Evolutionary conservation across 1,140 invertebrate species (phyloP), one percentile per base, ranked within the genome.

Genomic region (Frieseomelitta varia): DNA sequence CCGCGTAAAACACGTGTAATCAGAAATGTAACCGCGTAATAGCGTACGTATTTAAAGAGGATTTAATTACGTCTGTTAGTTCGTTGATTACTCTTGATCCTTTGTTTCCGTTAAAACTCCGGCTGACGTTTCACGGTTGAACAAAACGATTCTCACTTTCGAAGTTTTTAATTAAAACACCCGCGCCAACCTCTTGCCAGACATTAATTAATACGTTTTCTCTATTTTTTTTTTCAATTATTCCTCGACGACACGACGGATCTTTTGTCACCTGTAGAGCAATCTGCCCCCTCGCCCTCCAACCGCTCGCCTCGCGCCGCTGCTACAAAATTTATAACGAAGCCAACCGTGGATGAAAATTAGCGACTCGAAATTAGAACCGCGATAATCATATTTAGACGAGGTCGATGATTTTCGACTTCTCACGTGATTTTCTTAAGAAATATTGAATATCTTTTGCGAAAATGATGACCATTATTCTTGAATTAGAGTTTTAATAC

Each of bases 121-220:
- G 6, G 74, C 65, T 73, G 61, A 53, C 65, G 80, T 81, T 87
- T 61, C 67, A 80, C 55, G 58, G 55, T 84, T 47, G 53, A 76
- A 87, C 79, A 84, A 80, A 84, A 80, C 65, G 73, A 87, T 79
- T 74, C 69, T n/a, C 65, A 75, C 74, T 82, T 79, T 63, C 4
- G 24, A 84, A 88, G 85, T 87, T 88, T 87, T 88, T 88, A 84
- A 88, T 88, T 88, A 82, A 87, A 86, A 47, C 65, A 76, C 71
- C 58, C 51, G 63, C 79, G 30, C 61, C 80, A 58, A n/a, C 14
- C 63, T 53, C 72, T 84, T 79, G 14, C 39, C 51, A 19, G 76
- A 67, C 34, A 47, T 53, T 87, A 88, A 88, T 88, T 87, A 86
- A 79, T 76, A 74, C 73, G 30, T 61, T 39, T 55, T 30, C 10